A percentile compares a stretch with the other conserved stretches of the same genome.
Conservation (phyloP, 2,797 vertebrate species). For the Hippocampus kuda region DNA sequence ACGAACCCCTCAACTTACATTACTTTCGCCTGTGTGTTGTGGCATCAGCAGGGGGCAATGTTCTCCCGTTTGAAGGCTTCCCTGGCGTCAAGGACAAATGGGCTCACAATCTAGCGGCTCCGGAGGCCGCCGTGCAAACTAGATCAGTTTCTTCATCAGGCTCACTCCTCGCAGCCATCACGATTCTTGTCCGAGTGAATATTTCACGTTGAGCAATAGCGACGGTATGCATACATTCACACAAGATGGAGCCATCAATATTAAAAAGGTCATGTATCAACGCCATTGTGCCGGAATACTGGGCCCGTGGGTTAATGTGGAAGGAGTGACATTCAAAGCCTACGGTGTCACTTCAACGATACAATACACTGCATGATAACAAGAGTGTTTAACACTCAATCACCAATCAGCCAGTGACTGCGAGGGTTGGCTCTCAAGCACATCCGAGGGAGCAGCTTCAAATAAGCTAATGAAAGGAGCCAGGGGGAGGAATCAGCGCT, state of each 20-base stretch:
- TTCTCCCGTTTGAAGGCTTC: constrained; percentile 54
- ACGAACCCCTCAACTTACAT: neutral
- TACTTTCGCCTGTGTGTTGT: constrained; percentile 9
- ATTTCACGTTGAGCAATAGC: constrained; percentile 3
- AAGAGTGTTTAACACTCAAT: constrained; percentile 13
- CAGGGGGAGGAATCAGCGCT: neutral
- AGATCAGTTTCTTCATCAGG: neutral
- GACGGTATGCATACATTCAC: constrained; percentile 10
- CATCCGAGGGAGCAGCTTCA: constrained; percentile 63
- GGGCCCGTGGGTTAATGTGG: constrained; percentile 10
- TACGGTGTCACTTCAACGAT: constrained; percentile 26
- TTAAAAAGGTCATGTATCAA: constrained; percentile 18
- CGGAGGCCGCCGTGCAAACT: neutral
- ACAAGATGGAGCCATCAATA: constrained; percentile 42
- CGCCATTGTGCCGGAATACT: constrained; percentile 12
- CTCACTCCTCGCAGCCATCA: neutral
- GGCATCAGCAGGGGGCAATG: constrained; percentile 68
- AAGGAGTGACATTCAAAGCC: constrained; percentile 17
- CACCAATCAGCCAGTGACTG: constrained; percentile 21
- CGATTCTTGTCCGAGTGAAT: neutral
- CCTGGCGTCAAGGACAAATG: constrained; percentile 42
- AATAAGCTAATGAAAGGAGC: constrained; percentile 47
- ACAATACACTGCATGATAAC: constrained; percentile 17
- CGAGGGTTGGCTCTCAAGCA: constrained; percentile 30
- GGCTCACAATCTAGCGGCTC: constrained; percentile 33